phyloP scores from a whole-genome alignment of 2,797 vertebrate species.

The Caiman crocodilus region DNA sequence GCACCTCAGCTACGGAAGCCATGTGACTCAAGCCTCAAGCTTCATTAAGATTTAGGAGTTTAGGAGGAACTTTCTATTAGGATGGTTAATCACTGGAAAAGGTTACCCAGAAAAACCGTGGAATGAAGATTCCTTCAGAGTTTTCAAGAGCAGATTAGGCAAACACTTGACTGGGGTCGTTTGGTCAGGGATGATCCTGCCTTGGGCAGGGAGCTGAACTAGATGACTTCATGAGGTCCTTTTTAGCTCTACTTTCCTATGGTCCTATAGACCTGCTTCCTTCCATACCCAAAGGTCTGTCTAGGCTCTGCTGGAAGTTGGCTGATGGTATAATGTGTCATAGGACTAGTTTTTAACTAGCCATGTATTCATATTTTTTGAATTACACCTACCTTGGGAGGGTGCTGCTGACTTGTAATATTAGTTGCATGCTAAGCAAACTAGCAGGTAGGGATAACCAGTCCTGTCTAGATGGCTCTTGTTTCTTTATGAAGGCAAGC shows the following conservation, averaged over 20 bases:
- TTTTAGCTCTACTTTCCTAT: not conserved
- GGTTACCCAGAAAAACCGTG: too few species aligned
- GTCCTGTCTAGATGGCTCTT: not conserved
- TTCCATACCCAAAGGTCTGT: not conserved
- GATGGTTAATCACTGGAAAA: too few species aligned
- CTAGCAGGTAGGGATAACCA: not conserved
- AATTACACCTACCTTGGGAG: not conserved
- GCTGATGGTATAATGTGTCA: not conserved
- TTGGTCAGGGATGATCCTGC: too few species aligned
- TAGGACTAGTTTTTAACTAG: not conserved
- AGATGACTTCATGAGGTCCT: too few species aligned
- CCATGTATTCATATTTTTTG: not conserved
- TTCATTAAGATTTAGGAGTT: not conserved
- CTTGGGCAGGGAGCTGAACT: too few species aligned
- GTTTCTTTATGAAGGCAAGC: not conserved
- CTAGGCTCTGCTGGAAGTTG: not conserved
- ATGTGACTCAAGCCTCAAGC: not conserved
- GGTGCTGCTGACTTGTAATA: not conserved
- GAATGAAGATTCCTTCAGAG: too few species aligned
- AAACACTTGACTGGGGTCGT: too few species aligned
- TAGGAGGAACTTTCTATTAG: not conserved
- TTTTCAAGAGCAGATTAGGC: too few species aligned
- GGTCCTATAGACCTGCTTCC: not conserved
- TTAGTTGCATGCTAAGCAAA: not conserved
- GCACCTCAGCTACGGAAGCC: fast-evolving